A percentile compares a stretch with the other conserved stretches of the same genome.
These are phyloP conservation scores for Cnemophilus loriae DNA, from an alignment of 2,113 vertebrate genomes.

Conservation along the genomic window DNA sequence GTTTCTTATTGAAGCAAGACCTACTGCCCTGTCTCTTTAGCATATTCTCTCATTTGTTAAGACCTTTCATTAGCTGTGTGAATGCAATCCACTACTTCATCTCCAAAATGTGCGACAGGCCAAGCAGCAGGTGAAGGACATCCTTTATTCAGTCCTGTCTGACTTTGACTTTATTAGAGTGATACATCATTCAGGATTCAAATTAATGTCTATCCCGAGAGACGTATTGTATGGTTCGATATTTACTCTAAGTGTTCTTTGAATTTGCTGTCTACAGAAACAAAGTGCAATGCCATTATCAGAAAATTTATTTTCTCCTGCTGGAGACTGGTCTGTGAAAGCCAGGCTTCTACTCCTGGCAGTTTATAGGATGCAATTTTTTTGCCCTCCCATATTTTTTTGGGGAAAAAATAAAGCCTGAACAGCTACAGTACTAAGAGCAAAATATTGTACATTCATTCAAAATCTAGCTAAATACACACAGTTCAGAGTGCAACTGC, in stretches of 20 bases:
- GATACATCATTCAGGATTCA: slow-evolving; percentile 33
- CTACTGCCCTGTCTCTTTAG: not conserved
- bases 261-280: slow-evolving; percentile 21
- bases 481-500: not conserved
- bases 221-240: not conserved
- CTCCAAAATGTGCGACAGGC: not conserved
- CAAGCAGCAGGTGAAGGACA: slow-evolving; percentile 28
- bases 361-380: not conserved
- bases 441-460: not conserved
- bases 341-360: not conserved
- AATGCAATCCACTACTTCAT: slow-evolving; percentile 32
- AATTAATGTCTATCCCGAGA: slow-evolving; percentile 10
- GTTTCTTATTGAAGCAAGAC: slow-evolving; percentile 32
- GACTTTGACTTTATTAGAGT: slow-evolving; percentile 49
- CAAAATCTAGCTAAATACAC: not conserved
- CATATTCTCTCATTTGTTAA: slow-evolving; percentile 32
- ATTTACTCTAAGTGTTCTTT: slow-evolving; percentile 35
- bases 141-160: slow-evolving; percentile 15
- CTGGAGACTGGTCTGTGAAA: not conserved
- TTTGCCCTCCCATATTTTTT: not conserved
- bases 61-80: slow-evolving; percentile 18
- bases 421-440: not conserved
- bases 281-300: not conserved
- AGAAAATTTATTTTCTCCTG: slow-evolving; percentile 23
- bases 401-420: not conserved